Evolutionary conservation across 2,797 vertebrate species (phyloP).

Genomic region (Lemur catta): DNA sequence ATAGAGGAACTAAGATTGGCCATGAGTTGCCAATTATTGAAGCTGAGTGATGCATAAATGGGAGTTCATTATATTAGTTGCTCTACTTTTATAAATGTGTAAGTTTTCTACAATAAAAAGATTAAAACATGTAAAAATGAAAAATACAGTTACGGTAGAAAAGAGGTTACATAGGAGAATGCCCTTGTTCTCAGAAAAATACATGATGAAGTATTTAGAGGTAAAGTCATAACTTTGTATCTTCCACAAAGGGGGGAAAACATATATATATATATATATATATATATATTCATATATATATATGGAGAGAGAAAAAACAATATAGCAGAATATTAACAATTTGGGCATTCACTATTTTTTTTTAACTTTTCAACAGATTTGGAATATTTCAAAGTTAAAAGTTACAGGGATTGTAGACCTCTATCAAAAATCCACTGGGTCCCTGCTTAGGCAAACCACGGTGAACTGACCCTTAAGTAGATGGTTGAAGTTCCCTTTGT

Average conservation of each 20-base stretch:
- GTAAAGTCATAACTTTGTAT: background rate
- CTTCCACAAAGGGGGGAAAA: background rate
- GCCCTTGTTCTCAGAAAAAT: background rate
- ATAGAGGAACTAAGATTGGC: background rate
- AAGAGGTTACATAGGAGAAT: background rate
- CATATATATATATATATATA: too few species aligned
- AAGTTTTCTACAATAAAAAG: background rate
- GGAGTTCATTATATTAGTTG: background rate
- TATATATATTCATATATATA: accelerated
- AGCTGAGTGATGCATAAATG: background rate
- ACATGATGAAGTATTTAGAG: background rate
- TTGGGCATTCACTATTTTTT: background rate
- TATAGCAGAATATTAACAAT: background rate
- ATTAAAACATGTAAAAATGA: slow-evolving; percentile 16
- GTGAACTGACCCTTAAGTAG: background rate
- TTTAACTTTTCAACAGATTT: background rate
- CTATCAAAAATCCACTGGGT: background rate
- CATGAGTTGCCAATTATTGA: background rate
- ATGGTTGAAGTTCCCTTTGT: background rate
- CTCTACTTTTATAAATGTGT: background rate
- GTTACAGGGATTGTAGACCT: background rate
- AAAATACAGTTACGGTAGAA: background rate
- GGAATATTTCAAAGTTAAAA: slow-evolving; percentile 24
- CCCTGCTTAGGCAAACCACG: background rate
- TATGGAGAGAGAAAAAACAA: background rate